These are phyloP conservation scores for Hyperopisus bebe DNA, from an alignment of 2,113 vertebrate genomes.

Conservation along the genomic window DNA sequence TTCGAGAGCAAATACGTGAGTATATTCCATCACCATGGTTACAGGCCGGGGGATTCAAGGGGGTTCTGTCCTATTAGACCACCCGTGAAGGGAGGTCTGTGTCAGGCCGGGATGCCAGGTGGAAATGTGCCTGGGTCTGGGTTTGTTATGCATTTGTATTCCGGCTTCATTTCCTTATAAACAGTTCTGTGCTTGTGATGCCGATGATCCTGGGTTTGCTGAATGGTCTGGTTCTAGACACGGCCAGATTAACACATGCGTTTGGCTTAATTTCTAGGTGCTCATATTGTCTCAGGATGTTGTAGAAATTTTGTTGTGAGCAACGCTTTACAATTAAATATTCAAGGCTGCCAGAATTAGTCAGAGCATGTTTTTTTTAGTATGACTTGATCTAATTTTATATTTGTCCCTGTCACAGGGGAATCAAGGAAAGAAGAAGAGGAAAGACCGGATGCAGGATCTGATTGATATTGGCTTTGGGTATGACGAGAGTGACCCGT, in stretches of 20 bases:
- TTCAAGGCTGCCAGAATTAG: not conserved
- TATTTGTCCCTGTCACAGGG: constrained; percentile 48
- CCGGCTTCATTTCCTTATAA: not conserved
- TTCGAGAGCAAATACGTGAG: constrained; percentile 98
- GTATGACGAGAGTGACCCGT: constrained; percentile 93
- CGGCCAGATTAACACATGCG: not conserved
- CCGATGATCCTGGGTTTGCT: not conserved
- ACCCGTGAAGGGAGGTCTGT: not conserved
- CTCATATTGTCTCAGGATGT: not conserved
- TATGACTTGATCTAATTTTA: not conserved
- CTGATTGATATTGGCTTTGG: constrained; percentile 96
- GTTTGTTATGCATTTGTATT: not conserved
- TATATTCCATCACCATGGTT: constrained; percentile 25
- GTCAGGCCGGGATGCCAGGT: not conserved
- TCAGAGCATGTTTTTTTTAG: not conserved
- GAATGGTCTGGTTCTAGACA: not conserved
- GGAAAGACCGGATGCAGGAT: constrained; percentile 92
- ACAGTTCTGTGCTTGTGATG: not conserved
- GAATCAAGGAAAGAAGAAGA: constrained; percentile 75
- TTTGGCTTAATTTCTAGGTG: not conserved
- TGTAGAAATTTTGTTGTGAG: not conserved
- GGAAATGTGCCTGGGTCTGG: not conserved
- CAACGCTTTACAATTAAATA: not conserved
- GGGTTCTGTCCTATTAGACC: not conserved
- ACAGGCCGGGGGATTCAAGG: not conserved